These are phyloP conservation scores for Leucophora obtusa DNA, from an alignment of 2,888 invertebrate genomes.

Conservation along the genomic window DNA sequence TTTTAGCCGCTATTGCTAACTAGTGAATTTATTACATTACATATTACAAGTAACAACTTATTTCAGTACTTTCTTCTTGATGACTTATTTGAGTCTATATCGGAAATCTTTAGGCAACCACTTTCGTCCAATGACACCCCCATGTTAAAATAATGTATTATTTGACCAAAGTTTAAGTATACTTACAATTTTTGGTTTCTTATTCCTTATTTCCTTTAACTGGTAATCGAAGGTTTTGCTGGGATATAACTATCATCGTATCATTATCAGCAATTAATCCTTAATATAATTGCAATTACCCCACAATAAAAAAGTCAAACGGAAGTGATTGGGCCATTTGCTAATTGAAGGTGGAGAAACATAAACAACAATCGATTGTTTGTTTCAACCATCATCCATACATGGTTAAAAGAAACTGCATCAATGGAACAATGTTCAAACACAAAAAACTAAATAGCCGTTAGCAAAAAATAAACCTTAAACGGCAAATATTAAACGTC, in stretches of 20 bases:
- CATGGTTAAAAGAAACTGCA: constrained; percentile 23
- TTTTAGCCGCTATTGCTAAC: too few relatives aligned
- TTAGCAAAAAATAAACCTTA: constrained; percentile 50
- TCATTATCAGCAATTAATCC: constrained; percentile 42
- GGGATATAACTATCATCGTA: constrained; percentile 4
- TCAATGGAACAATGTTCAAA: constrained; percentile 25
- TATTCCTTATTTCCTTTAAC: too few relatives aligned
- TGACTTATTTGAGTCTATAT: too few relatives aligned
- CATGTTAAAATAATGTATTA: too few relatives aligned
- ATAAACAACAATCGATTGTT: constrained; percentile 46
- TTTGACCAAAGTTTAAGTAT: too few relatives aligned
- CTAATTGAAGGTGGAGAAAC: constrained; percentile 65
- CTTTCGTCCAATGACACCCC: too few relatives aligned
- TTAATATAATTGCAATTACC: constrained; percentile 46
- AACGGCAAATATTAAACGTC: constrained; percentile 41
- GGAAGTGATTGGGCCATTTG: constrained; percentile 72
- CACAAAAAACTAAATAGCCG: constrained; percentile 68
- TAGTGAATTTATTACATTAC: too few relatives aligned
- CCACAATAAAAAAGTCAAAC: constrained; percentile 58
- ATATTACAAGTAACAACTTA: too few relatives aligned
- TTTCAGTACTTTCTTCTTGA: too few relatives aligned
- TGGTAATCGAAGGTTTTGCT: too few relatives aligned
- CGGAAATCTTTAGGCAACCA: too few relatives aligned
- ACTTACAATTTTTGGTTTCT: too few relatives aligned
- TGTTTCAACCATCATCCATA: constrained; percentile 29